Percentiles rank a stretch among this genome's conserved stretches.
Conservation (phyloP, 2,888 invertebrate species). For the Lordiphosa andalusiaca region DNA sequence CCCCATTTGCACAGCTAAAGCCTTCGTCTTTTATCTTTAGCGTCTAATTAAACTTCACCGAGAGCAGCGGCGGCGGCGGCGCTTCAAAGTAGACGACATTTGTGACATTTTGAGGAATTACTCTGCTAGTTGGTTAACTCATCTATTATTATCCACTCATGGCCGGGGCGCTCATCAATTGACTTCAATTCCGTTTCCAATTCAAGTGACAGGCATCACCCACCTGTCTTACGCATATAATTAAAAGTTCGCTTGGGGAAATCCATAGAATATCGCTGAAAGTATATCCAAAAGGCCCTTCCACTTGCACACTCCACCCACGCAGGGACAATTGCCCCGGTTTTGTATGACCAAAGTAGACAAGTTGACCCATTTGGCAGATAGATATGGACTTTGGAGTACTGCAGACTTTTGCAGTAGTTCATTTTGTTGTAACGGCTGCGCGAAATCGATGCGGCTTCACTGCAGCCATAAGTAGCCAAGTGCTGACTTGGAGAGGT, state of each 20-base stretch:
- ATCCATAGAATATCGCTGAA: constrained; percentile 5
- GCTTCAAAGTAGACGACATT: constrained; percentile 49
- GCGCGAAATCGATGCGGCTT: constrained; percentile 43
- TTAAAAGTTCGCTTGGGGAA: constrained; percentile 47
- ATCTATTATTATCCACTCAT: constrained; percentile 4
- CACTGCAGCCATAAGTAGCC: constrained; percentile 43
- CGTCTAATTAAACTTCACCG: constrained; percentile 52
- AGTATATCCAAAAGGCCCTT: background rate
- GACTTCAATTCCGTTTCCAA: constrained; percentile 56
- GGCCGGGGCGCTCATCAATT: constrained; percentile 52
- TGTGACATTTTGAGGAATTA: constrained; percentile 28
- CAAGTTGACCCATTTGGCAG: constrained; percentile 65
- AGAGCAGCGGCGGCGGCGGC: constrained; percentile 16
- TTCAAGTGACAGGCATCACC: constrained; percentile 8
- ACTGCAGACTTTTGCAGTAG: background rate
- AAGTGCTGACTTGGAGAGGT: constrained; percentile 30
- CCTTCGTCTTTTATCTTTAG: constrained; percentile 18
- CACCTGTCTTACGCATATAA: constrained; percentile 39
- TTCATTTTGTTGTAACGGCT: constrained; percentile 41
- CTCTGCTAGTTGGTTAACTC: constrained; percentile 6
- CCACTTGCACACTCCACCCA: constrained; percentile 3
- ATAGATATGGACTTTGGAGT: constrained; percentile 11
- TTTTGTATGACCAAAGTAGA: constrained; percentile 53
- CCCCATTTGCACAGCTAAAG: background rate
- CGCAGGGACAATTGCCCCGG: constrained; percentile 63